phyloP scores from a whole-genome alignment of 2,888 invertebrate species.

The Parnassius glacialis region DNA sequence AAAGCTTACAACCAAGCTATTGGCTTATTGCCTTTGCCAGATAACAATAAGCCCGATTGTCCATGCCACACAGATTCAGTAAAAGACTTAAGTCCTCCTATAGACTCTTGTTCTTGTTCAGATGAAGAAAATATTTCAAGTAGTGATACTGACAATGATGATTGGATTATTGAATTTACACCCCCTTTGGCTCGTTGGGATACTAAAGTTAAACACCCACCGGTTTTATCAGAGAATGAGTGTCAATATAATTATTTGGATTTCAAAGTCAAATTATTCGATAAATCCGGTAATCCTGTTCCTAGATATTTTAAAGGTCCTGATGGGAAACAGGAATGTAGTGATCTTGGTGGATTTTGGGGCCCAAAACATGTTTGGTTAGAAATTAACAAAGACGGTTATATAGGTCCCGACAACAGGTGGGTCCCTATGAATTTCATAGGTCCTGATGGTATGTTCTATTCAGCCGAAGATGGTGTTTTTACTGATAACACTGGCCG shows the following conservation, averaged over 20 bases:
- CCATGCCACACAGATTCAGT: slow-evolving; percentile 54
- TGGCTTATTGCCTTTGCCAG: slow-evolving; percentile 62
- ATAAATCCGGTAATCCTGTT: slow-evolving; percentile 65
- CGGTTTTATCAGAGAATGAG: slow-evolving; percentile 46
- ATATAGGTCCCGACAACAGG: slow-evolving; percentile 65
- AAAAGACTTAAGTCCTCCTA: slow-evolving; percentile 42
- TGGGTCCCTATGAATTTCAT: slow-evolving; percentile 69
- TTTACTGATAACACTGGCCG: slow-evolving; percentile 55
- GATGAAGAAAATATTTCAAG: slow-evolving; percentile 57
- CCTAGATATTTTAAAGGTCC: slow-evolving; percentile 68
- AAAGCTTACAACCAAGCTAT: slow-evolving; percentile 75
- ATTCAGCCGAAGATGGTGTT: slow-evolving; percentile 64
- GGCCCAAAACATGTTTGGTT: slow-evolving; percentile 56
- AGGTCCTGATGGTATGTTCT: slow-evolving; percentile 68
- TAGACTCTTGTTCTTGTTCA: slow-evolving; percentile 73
- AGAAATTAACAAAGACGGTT: slow-evolving; percentile 73
- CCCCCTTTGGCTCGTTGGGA: slow-evolving; percentile 67
- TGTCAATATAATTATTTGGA: slow-evolving; percentile 67
- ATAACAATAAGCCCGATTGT: slow-evolving; percentile 64
- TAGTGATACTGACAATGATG: slow-evolving; percentile 70
- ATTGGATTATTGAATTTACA: slow-evolving; percentile 71
- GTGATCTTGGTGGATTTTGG: slow-evolving; percentile 74
- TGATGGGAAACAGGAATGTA: slow-evolving; percentile 68
- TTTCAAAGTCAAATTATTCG: slow-evolving; percentile 67
- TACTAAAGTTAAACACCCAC: slow-evolving; percentile 62